These are phyloP conservation scores for Sphaerodactylus townsendi DNA, from an alignment of 2,113 vertebrate species.

Conservation along the genomic window DNA sequence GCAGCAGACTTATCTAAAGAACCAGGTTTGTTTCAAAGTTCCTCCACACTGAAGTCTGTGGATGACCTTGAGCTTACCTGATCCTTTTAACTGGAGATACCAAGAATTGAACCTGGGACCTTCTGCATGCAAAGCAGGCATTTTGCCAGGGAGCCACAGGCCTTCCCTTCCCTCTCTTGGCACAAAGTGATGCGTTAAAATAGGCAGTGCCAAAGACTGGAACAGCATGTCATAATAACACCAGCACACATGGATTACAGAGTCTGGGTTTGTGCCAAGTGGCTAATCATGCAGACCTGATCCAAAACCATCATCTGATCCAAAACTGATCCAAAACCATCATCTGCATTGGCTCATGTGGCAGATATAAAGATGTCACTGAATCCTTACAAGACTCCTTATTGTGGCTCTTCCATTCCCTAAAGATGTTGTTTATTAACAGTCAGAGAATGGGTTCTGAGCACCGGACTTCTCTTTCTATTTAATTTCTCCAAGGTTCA, in stretches of 20 bases:
- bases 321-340: neutral
- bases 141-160: no score
- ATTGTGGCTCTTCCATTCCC: neutral
- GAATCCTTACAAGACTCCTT: neutral
- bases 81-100: no score
- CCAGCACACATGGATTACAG: neutral
- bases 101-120: no score
- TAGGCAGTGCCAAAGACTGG: neutral
- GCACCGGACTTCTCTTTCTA: neutral
- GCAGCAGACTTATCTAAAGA: no score
- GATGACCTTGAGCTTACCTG: no score
- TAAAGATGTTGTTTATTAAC: neutral
- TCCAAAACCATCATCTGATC: neutral
- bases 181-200: neutral
- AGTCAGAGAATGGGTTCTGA: constrained; percentile 17
- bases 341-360: neutral
- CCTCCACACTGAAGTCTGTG: no score
- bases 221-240: neutral
- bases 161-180: neutral
- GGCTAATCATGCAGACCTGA: neutral
- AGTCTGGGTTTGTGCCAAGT: neutral
- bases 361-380: neutral
- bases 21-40: no score
- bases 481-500: constrained; percentile 31
- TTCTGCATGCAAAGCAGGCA: no score